Base-by-base conservation (phyloP, 1,140 invertebrate genomes). In the Microplitis mediator region DNA sequence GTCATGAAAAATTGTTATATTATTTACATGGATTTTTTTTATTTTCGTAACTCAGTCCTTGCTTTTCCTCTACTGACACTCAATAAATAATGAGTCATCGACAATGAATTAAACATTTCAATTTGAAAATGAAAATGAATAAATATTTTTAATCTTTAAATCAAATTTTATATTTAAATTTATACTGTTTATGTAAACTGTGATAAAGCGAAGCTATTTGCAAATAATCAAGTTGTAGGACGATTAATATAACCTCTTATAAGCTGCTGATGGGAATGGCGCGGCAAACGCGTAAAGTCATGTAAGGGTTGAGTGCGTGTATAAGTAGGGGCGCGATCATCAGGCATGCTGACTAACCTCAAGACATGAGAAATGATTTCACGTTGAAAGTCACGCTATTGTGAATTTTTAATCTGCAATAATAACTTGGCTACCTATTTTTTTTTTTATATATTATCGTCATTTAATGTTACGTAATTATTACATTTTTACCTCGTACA, bases 1-100 rank as follows among this genome's bases (percentile, higher is more conserved):
- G 56, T 63, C 71, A 58, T 51, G 54, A 63, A 61, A 45, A 67
- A 74, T 77, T 58, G 76, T 35, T 74, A 56, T 67, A 76, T 77
- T 76, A 76, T 76, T 77, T 69, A 0, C 11, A 45, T 45, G 5
- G 6, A 45, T 66, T 64, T 16, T 16, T 36, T 45, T 64, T 45
- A 45, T 45, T 3, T 9, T 45, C 39, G 11, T 9, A 45, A 11
- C 6, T 3, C 8, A 45, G 6, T 45, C 6, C 11, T 3, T 45
- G 39, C 39, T 23, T 23, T 0, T 23, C 23, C 23, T 23, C 23
- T 23, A 23, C 23, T 23, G 23, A 23, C 23, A 23, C 39, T 45
- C 39, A 11, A 45, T 45, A 45, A 45, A 45, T 45, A 45, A 5
- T 45, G 8, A 45, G 39, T 45, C 39, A 45, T 45, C 11, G 39